phyloP scores from a whole-genome alignment of 2,797 vertebrate genomes.

The Etheostoma nigrum region DNA sequence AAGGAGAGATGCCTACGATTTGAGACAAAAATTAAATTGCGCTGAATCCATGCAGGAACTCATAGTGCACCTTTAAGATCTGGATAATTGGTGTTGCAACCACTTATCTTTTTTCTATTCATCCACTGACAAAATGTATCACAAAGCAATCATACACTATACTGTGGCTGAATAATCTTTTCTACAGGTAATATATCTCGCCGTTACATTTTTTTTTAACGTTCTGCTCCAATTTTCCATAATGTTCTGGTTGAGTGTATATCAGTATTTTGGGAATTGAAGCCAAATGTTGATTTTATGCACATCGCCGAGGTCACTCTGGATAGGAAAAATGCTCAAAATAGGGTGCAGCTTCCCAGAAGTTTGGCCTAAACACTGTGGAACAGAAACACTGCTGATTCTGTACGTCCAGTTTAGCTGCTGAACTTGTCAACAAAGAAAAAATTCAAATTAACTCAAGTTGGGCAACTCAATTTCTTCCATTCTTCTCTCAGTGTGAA shows the following conservation, averaged over 20 bases:
- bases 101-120: not conserved
- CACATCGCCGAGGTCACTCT: not conserved
- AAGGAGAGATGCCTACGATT: too few species aligned
- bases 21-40: too few species aligned
- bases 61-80: not conserved
- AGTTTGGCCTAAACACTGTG: not conserved
- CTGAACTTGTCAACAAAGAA: not conserved
- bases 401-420: conserved; percentile 10
- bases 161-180: not conserved
- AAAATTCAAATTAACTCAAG: not conserved
- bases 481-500: too few species aligned
- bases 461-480: not conserved
- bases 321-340: not conserved
- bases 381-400: not conserved
- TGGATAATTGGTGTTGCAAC: not conserved
- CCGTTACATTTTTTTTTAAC: not conserved
- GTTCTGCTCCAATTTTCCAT: not conserved
- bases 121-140: not conserved
- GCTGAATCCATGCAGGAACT: too few species aligned
- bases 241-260: not conserved
- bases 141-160: not conserved
- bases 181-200: not conserved
- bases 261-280: not conserved
- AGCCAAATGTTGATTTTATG: not conserved
- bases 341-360: conserved; percentile 7